phyloP scores from a whole-genome alignment of 1,140 invertebrate species.

The Lepeophtheirus salmonis region DNA sequence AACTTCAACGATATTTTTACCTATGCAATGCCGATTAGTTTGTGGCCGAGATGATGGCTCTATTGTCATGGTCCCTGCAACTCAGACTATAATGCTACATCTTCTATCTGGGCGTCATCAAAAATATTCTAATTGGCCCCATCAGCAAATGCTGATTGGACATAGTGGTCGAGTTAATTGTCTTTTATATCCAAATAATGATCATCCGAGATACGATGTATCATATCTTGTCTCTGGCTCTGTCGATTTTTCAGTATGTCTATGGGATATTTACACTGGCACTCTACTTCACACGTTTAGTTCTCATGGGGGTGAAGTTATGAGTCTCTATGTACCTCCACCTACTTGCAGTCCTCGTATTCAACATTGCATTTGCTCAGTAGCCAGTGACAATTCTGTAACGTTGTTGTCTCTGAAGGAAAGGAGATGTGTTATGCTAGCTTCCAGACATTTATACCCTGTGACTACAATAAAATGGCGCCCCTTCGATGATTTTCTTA shows the following conservation, averaged over 20 bases:
- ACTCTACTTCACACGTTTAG: conserved; percentile 80
- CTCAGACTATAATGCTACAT: conserved; percentile 83
- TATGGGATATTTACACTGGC: conserved; percentile 89
- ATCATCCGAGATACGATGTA: conserved; percentile 65
- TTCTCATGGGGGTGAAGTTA: conserved; percentile 58
- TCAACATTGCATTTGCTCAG: conserved; percentile 83
- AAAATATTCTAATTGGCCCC: conserved; percentile 68
- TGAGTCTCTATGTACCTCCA: conserved; percentile 27
- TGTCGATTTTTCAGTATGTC: conserved; percentile 87
- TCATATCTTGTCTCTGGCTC: conserved; percentile 80
- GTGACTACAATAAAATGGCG: conserved; percentile 91
- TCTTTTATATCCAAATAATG: conserved; percentile 79
- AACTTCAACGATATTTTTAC: conserved; percentile 23
- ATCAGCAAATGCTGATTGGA: conserved; percentile 66
- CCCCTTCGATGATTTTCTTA: conserved; percentile 91
- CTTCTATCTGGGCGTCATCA: conserved; percentile 74
- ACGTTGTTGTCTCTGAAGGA: conserved; percentile 80
- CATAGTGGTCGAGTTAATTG: conserved; percentile 88
- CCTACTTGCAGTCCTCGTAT: conserved; percentile 44
- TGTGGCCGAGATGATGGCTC: conserved; percentile 87
- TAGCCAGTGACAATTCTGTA: conserved; percentile 92
- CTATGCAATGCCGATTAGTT: conserved; percentile 68
- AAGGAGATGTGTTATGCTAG: conserved; percentile 80
- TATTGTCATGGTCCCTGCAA: conserved; percentile 89
- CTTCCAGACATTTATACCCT: conserved; percentile 87